phyloP scores from a whole-genome alignment of 2,113 vertebrate genomes.

The Henicopernis longicauda region DNA sequence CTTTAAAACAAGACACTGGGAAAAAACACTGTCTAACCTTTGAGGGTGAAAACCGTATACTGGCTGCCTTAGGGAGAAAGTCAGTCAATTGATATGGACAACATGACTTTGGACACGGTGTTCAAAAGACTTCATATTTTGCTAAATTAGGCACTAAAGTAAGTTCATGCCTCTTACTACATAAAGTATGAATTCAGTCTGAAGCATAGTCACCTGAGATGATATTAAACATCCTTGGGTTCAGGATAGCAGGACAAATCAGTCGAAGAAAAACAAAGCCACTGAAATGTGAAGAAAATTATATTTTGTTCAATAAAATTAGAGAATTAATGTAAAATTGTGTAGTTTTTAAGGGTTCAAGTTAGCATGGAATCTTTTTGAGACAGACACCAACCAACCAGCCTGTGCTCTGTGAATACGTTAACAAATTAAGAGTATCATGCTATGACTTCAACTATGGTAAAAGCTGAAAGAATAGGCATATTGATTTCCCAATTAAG shows the following conservation, averaged over 20 bases:
- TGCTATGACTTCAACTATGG: background rate
- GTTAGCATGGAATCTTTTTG: background rate
- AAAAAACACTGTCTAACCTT: background rate
- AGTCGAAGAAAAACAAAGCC: constrained; percentile 98
- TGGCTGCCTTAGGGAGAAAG: background rate
- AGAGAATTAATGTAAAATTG: background rate
- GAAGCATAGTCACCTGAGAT: constrained; percentile 85
- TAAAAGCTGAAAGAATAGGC: background rate
- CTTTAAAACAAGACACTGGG: background rate
- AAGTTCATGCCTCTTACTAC: background rate
- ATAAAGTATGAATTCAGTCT: background rate
- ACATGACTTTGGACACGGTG: background rate
- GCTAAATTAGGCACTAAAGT: background rate
- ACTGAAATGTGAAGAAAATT: constrained; percentile 71
- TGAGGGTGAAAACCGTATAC: background rate
- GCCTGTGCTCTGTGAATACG: background rate
- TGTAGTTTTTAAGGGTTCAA: background rate
- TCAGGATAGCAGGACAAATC: constrained; percentile 97
- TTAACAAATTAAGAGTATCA: background rate
- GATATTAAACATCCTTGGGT: constrained; percentile 98
- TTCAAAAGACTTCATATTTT: background rate
- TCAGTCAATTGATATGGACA: background rate
- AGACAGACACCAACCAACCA: background rate
- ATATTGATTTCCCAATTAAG: background rate
- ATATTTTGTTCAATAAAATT: background rate